Evolutionary conservation across 2,888 invertebrate genomes (phyloP).

Genomic region (Callosobruchus maculatus): DNA sequence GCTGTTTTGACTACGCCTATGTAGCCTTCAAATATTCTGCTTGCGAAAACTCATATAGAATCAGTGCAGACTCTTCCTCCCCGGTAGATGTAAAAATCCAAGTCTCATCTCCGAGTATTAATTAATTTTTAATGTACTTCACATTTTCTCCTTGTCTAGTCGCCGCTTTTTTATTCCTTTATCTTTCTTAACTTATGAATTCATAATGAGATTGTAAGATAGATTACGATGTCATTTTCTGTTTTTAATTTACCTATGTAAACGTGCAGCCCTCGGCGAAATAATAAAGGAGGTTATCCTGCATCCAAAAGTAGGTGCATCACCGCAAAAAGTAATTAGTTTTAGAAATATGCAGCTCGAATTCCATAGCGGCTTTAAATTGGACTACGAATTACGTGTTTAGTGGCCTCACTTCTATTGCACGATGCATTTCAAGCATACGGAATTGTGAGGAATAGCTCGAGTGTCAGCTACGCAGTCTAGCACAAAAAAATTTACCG

Average conservation of each 20-base stretch:
- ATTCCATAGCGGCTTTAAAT: neutral
- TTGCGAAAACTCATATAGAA: conserved; percentile 13
- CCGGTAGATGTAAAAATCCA: conserved; percentile 35
- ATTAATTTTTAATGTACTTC: conserved; percentile 44
- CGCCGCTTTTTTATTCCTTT: conserved; percentile 50
- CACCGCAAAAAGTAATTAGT: conserved; percentile 1
- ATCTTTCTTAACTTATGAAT: conserved; percentile 60
- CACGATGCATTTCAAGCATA: neutral
- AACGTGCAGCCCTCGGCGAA: conserved; percentile 11
- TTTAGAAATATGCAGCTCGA: neutral
- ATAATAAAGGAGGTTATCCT: conserved; percentile 7
- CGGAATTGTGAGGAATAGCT: neutral
- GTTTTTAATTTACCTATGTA: conserved; percentile 24
- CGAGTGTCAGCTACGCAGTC: neutral
- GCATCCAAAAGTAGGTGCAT: conserved; percentile 3
- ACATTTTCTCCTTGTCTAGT: conserved; percentile 38
- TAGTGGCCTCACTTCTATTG: neutral
- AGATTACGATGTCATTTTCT: conserved; percentile 52
- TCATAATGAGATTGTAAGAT: conserved; percentile 61
- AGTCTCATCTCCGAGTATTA: conserved; percentile 39
- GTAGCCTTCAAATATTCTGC: conserved; percentile 5
- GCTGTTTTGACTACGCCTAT: neutral
- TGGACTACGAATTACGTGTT: neutral
- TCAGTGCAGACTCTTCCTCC: conserved; percentile 13
- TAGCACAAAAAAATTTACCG: too few relatives aligned